These are phyloP conservation scores for Chionodraco myersi DNA, from an alignment of 2,113 vertebrate genomes.

Conservation along the genomic window DNA sequence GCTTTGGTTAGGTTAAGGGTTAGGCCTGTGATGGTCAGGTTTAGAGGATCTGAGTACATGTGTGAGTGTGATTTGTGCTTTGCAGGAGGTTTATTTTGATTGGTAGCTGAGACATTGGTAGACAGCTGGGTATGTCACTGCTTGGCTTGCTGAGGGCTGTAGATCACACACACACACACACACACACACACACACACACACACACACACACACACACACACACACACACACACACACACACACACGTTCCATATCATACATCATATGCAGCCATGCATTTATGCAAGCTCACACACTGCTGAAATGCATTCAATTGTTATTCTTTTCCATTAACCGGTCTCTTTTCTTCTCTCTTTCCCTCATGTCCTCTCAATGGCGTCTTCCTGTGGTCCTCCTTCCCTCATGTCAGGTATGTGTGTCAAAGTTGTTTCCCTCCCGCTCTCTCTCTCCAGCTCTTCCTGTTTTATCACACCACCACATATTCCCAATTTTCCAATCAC, in stretches of 20 bases:
- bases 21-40: conserved; percentile 35
- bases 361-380: conserved; percentile 13
- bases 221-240: not conserved
- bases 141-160: not conserved
- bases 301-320: conserved; percentile 28
- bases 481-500: conserved; percentile 41
- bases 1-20: conserved; percentile 19
- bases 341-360: conserved; percentile 28
- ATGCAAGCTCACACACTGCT: conserved; percentile 39
- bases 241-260: conserved; percentile 14
- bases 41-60: conserved; percentile 19
- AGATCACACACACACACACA: conserved; percentile 4
- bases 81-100: conserved; percentile 53
- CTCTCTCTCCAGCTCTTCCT: not conserved
- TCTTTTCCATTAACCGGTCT: conserved; percentile 27
- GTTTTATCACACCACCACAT: conserved; percentile 30
- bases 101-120: conserved; percentile 30
- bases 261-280: conserved; percentile 10
- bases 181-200: not conserved
- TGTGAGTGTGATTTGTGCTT: conserved; percentile 33
- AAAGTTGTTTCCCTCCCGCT: conserved; percentile 1
- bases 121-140: conserved; percentile 49
- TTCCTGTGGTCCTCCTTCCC: conserved; percentile 22
- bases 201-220: not conserved
- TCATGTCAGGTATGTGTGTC: conserved; percentile 69